A percentile compares a stretch with the other conserved stretches of the same genome.
These are phyloP conservation scores for Myripristis jacobus DNA, from an alignment of 2,797 vertebrate species.

Conservation along the genomic window DNA sequence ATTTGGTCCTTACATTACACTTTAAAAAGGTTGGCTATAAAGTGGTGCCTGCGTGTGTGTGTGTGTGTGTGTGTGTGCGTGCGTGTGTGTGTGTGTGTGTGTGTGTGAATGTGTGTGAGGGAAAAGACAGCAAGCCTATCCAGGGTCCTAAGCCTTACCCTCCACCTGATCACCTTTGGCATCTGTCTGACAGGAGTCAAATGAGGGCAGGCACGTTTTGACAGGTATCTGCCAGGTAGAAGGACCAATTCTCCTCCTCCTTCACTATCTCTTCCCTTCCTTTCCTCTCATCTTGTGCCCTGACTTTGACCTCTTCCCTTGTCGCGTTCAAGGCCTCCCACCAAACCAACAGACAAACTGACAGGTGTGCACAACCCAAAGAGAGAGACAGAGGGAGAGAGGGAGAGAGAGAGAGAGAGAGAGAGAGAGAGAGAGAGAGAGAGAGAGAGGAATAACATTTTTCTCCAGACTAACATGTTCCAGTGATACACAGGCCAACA, in stretches of 20 bases:
- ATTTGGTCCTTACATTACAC: slow-evolving; percentile 8
- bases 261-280: not conserved
- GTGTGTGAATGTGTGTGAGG: too few species aligned
- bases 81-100: too few species aligned
- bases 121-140: too few species aligned
- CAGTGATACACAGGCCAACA: slow-evolving; percentile 21
- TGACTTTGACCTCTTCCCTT: slow-evolving; percentile 30
- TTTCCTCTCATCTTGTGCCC: not conserved
- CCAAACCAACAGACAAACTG: not conserved
- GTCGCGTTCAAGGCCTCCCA: slow-evolving; percentile 18
- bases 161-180: slow-evolving; percentile 30
- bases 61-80: too few species aligned
- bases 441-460: slow-evolving; percentile 17
- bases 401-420: slow-evolving; percentile 1
- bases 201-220: slow-evolving; percentile 23
- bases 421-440: not conserved
- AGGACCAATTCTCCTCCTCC: not conserved
- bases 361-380: slow-evolving; percentile 11
- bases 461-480: slow-evolving; percentile 15
- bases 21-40: not conserved
- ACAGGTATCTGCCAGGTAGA: slow-evolving; percentile 31
- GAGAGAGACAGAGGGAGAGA: slow-evolving; percentile 1
- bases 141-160: slow-evolving; percentile 15
- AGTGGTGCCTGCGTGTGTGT: too few species aligned
- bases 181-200: slow-evolving; percentile 34